Evolutionary conservation across 1,140 invertebrate genomes (phyloP).

Genomic region (Leptinotarsa undecemlineata): DNA sequence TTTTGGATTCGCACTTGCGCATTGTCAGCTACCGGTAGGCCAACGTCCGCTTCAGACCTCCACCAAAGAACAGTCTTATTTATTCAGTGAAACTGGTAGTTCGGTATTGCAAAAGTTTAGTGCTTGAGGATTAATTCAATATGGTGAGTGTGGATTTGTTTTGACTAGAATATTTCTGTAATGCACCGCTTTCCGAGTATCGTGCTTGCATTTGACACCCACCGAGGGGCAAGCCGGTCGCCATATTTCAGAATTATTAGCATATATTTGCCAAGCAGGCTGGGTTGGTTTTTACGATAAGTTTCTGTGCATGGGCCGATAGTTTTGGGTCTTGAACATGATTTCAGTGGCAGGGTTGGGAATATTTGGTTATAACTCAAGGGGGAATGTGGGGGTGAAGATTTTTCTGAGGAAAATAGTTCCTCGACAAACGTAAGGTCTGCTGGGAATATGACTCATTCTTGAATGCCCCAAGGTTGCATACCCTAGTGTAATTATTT

Average conservation of each 20-base stretch:
- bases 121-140: constrained; percentile 49
- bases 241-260: constrained; percentile 33
- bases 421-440: not conserved
- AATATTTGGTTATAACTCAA: too few relatives aligned
- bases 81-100: constrained; percentile 47
- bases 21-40: constrained; percentile 49
- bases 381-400: not conserved
- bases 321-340: too few relatives aligned
- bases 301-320: too few relatives aligned
- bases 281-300: too few relatives aligned
- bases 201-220: constrained; percentile 28
- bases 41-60: constrained; percentile 52
- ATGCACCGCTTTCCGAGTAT: constrained; percentile 12
- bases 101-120: constrained; percentile 46
- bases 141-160: constrained; percentile 49
- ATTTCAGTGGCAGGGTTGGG: too few relatives aligned
- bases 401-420: constrained; percentile 13
- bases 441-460: constrained; percentile 1
- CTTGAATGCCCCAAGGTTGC: constrained; percentile 19
- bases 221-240: constrained; percentile 42
- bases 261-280: not conserved
- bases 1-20: constrained; percentile 36
- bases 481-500: not conserved
- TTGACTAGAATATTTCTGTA: constrained; percentile 11
- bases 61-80: constrained; percentile 44